phyloP scores from a whole-genome alignment of 2,113 vertebrate species.

The Alexandromys fortis region DNA sequence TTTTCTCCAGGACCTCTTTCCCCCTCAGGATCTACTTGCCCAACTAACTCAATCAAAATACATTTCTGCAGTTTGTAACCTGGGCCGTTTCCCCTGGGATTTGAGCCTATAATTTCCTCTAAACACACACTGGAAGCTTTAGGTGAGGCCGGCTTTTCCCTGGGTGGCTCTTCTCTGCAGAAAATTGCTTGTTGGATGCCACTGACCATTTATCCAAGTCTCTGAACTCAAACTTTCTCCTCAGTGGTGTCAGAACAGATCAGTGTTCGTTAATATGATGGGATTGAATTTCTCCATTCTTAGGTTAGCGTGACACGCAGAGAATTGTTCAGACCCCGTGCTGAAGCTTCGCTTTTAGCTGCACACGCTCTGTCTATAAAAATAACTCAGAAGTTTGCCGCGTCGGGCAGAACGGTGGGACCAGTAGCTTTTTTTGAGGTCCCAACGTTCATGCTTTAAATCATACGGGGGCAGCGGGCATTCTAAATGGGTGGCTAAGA shows the following conservation, averaged over 20 bases:
- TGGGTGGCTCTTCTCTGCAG: not conserved
- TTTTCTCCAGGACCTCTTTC: not conserved
- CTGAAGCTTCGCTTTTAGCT: conserved; percentile 38
- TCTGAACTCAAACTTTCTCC: not conserved
- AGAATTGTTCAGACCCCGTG: conserved; percentile 6
- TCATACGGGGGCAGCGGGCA: not conserved
- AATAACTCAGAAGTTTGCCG: conserved; percentile 29
- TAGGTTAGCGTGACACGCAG: conserved; percentile 30
- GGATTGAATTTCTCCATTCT: conserved; percentile 37
- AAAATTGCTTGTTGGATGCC: not conserved
- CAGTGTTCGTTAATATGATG: not conserved
- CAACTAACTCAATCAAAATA: not conserved
- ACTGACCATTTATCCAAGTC: not conserved
- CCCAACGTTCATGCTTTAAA: conserved; percentile 33
- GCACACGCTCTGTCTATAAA: conserved; percentile 23
- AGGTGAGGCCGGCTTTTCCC: not conserved
- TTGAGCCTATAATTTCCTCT: not conserved
- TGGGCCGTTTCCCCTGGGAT: not conserved
- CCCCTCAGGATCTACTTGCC: not conserved
- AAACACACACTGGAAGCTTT: not conserved
- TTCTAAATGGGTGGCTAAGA: conserved; percentile 40
- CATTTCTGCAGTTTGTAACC: not conserved
- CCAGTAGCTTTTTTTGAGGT: not conserved
- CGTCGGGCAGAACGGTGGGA: not conserved
- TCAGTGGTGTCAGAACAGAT: not conserved